Base-by-base conservation (phyloP, 2,113 vertebrate species). In the Hipposideros armiger region DNA sequence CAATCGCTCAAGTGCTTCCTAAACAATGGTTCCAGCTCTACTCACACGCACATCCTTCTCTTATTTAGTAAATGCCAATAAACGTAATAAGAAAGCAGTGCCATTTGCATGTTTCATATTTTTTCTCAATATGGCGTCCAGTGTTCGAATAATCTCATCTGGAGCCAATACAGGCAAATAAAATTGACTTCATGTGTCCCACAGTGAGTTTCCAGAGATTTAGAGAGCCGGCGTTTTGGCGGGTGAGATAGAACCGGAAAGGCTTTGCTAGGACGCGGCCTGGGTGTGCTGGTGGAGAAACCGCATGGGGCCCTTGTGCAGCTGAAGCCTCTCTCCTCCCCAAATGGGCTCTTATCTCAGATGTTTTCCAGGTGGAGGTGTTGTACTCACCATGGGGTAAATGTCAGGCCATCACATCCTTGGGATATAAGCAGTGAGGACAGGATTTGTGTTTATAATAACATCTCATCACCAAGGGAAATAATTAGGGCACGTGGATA, bases 1-100 rank as follows among this genome's bases (percentile, higher is more conserved):
- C 52, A 77, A 20, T 90, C 9, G 9, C 58, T 83, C 67, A 15
- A 90, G 95, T 76, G 89, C 83, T 90, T 97, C 89, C 95, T 91
- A 89, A 95, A 93, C 78, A 76, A 0, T 28, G 4, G 17, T 50
- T 80, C 32, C 82, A 36, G 67, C 72, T 50, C 42, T 28, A 42
- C 32, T 58, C 73, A 73, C 40, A 54, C 50, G 54, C 47, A 11
- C 10, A 73, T 30, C 40, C 47, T 66, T 87, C 40, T 85, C 89
- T 72, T 52, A 52, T 85, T 82, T 77, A 64, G 76, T n/a, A 81
- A 95, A 80, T 81, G 87, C 67, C 88, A 58, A 8, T 40, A 77
- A 80, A 62, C 45, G n/a, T 47, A 50, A 77, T n/a, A 42, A 54
- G 36, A 88, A 40, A 30, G 54, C n/a, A 26, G 56, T 11, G 7